These are phyloP conservation scores for Salvelinus fontinalis DNA, from an alignment of 2,113 vertebrate species.

Conservation along the genomic window DNA sequence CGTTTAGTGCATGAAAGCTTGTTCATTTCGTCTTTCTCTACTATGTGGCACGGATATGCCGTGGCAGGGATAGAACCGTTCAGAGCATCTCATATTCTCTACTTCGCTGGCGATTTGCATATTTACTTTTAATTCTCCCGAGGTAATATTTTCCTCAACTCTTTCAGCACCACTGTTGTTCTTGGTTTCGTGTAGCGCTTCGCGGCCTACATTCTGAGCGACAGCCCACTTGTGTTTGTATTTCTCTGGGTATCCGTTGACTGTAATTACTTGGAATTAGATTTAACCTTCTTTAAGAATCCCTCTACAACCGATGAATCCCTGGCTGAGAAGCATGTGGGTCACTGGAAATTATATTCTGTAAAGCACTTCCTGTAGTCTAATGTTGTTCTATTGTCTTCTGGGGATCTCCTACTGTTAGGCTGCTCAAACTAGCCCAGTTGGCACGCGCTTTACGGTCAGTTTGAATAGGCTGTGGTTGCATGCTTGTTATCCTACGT, in stretches of 20 bases:
- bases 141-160: neutral
- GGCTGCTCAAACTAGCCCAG: conserved; percentile 2
- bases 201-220: neutral
- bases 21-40: conserved; percentile 15
- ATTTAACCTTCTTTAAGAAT: neutral
- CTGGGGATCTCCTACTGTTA: conserved; percentile 7
- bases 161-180: too few species aligned
- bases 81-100: neutral
- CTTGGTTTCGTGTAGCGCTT: neutral
- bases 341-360: neutral
- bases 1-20: neutral
- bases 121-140: too few species aligned
- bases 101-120: too few species aligned
- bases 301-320: neutral
- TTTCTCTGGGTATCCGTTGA: neutral
- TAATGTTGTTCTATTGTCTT: conserved; percentile 6
- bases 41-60: conserved; percentile 30
- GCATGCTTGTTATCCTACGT: conserved; percentile 22
- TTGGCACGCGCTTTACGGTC: conserved; percentile 15
- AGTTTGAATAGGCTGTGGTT: conserved; percentile 31
- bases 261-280: conserved; percentile 8
- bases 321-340: neutral
- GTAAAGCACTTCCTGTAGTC: conserved; percentile 2
- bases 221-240: neutral
- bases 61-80: conserved; percentile 16